Base-by-base conservation (phyloP, 2,113 vertebrate genomes). In the Aptenodytes patagonicus region DNA sequence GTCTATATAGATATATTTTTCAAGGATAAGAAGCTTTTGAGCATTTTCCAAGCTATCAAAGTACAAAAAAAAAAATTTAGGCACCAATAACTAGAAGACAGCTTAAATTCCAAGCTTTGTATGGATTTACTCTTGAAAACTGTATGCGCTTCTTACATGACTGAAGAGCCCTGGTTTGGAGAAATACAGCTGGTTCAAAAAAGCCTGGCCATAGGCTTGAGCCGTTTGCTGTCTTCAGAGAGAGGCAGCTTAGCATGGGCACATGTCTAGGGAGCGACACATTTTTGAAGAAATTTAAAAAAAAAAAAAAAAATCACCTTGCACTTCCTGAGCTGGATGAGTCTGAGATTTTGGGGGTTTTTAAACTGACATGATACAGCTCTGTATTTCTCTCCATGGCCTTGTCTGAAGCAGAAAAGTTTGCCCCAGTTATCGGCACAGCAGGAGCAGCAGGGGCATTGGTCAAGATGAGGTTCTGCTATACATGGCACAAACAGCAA, bases 11-110 rank as follows among this genome's bases (percentile, higher is more conserved):
- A 57, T 60, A 20, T 10, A 68, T 68, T 87, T 87, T 72, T 87
- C 58, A 91, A 85, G 36, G 75, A 85, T 54, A 73, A 95, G 78
- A 88, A 93, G 66, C 44, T 96, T 83, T 40, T 34, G 25, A 80
- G 49, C 14, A 72, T 73, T 88, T 96, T 88, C 42, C 51, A 78
- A 18, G 25, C 29, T 64, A 73, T 24, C 2, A 17, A 87, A 87
- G 66, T 58, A 66, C 7, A 29, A 58, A 81, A 49, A 36, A 21
- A 32, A 6, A 26, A 20, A 6, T 0, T 8, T 21, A 61, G 26
- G 42, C 54, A 38, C 54, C 26, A n/a, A 17, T 83, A 81, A n/a
- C 61, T 90, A 40, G 60, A 90, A 36, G 5, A 11, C 44, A 80
- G 40, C 46, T 94, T 73, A 80, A 86, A 92, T 38, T 61, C 66